Percentiles rank a stretch among this genome's conserved stretches.
Conservation (phyloP, 2,888 invertebrate genomes). For the Xiphydria camelus region DNA sequence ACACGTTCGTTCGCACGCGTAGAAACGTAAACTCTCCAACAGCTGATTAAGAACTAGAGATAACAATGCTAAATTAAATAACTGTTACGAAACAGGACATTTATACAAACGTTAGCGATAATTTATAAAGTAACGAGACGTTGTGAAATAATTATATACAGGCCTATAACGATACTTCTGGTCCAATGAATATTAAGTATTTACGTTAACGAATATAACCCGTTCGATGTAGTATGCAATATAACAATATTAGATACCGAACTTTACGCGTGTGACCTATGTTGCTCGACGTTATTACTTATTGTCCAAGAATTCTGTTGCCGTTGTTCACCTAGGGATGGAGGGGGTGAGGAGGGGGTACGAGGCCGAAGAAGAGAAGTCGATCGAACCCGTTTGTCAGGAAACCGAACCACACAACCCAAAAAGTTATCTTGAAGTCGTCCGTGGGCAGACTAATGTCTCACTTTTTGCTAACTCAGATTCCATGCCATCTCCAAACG, state of each 20-base stretch:
- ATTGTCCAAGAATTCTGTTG: slow-evolving; percentile 4
- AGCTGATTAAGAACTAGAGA: slow-evolving; percentile 39
- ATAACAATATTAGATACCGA: too few species aligned
- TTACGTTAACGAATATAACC: too few species aligned
- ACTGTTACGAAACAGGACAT: slow-evolving; percentile 42
- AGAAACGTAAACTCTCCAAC: slow-evolving; percentile 16
- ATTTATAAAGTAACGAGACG: slow-evolving; percentile 32
- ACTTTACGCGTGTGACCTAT: slow-evolving; percentile 2
- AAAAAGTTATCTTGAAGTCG: too few species aligned
- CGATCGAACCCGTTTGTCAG: too few species aligned
- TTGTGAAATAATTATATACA: slow-evolving; percentile 32
- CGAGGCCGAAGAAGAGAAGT: too few species aligned
- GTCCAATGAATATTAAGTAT: slow-evolving; percentile 46
- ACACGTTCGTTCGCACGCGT: slow-evolving; percentile 1
- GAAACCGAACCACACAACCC: too few species aligned
- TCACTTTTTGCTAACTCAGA: too few species aligned
- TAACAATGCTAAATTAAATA: slow-evolving; percentile 45
- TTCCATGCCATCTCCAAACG: too few species aligned
- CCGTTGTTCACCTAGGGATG: too few species aligned
- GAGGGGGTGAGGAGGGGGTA: too few species aligned
- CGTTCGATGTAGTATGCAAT: too few species aligned
- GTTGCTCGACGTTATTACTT: not conserved
- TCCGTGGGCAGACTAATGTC: too few species aligned
- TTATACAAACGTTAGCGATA: slow-evolving; percentile 43
- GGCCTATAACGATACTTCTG: slow-evolving; percentile 36